These are phyloP conservation scores for Poeciliopsis paucimaculata DNA, from an alignment of 2,797 vertebrate genomes.

Conservation along the genomic window DNA sequence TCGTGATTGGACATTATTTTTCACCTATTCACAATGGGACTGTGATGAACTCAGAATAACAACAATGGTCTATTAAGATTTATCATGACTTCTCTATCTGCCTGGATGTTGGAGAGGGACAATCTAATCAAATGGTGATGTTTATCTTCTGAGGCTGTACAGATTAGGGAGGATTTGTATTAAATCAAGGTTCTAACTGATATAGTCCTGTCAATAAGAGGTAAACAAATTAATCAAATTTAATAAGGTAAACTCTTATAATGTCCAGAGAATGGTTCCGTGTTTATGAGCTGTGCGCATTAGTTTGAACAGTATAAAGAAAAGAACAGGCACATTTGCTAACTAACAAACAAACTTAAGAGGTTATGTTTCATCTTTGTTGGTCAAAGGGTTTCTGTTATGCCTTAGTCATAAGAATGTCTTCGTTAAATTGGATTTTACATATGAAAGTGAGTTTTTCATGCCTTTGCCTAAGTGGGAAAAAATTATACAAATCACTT, in stretches of 20 bases:
- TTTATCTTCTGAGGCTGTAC: constrained; percentile 20
- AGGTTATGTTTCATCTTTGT: neutral
- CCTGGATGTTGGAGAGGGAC: constrained; percentile 14
- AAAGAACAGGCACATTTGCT: neutral
- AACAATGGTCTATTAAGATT: constrained; percentile 41
- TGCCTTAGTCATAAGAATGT: neutral
- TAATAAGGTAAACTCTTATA: neutral
- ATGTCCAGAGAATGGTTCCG: neutral
- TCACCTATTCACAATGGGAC: constrained; percentile 20
- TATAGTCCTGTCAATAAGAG: constrained; percentile 1
- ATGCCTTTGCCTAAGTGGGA: neutral
- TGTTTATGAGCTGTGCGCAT: neutral
- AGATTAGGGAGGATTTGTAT: constrained; percentile 1
- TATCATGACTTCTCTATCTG: constrained; percentile 16
- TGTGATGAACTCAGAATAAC: constrained; percentile 40
- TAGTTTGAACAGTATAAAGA: neutral
- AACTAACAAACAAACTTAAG: neutral
- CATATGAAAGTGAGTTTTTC: neutral
- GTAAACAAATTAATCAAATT: neutral
- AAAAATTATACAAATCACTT: neutral
- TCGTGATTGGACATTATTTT: constrained; percentile 31
- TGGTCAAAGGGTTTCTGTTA: neutral
- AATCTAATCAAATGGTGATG: constrained; percentile 44
- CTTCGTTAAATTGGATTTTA: neutral
- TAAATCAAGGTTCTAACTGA: constrained; percentile 8